Evolutionary conservation across 2,888 invertebrate species (phyloP).

Genomic region (Lithodes maja): DNA sequence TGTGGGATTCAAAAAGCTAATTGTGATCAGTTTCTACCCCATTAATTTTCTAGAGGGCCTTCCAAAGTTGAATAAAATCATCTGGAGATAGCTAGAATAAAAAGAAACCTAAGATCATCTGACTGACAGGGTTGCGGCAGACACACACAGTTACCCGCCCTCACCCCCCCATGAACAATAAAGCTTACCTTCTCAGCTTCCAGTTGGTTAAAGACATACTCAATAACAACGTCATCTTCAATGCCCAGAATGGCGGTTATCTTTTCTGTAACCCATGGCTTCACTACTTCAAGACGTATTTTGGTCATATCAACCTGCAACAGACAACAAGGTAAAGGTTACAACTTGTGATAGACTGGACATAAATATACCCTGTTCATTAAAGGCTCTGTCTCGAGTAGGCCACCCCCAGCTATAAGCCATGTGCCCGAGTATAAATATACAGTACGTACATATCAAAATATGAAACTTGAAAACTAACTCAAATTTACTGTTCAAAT

Average conservation of each 20-base stretch:
- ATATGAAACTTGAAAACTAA: no score
- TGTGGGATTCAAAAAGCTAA: no score
- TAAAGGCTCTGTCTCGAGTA: no score
- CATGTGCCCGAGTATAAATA: no score
- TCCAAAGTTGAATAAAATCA: no score
- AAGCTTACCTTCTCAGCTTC: constrained; percentile 87
- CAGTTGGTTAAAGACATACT: constrained; percentile 98
- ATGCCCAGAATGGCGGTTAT: constrained; percentile 96
- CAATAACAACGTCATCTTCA: constrained; percentile 99
- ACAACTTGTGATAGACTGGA: no score
- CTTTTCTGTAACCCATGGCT: constrained; percentile 99
- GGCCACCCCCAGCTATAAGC: no score
- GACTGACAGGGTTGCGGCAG: neutral
- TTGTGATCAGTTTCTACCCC: no score
- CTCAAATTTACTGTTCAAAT: no score
- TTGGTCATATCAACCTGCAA: constrained; percentile 96
- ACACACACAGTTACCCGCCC: constrained; percentile 11
- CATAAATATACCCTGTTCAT: no score
- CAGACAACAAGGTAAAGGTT: no score
- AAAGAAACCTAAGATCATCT: neutral
- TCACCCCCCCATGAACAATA: neutral
- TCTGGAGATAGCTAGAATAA: neutral
- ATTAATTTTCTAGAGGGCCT: neutral
- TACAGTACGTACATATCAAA: no score
- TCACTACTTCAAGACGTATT: constrained; percentile 97